A percentile compares a stretch with the other conserved stretches of the same genome.
These are phyloP conservation scores for Eidolon helvum DNA, from an alignment of 2,113 vertebrate genomes.

Conservation along the genomic window DNA sequence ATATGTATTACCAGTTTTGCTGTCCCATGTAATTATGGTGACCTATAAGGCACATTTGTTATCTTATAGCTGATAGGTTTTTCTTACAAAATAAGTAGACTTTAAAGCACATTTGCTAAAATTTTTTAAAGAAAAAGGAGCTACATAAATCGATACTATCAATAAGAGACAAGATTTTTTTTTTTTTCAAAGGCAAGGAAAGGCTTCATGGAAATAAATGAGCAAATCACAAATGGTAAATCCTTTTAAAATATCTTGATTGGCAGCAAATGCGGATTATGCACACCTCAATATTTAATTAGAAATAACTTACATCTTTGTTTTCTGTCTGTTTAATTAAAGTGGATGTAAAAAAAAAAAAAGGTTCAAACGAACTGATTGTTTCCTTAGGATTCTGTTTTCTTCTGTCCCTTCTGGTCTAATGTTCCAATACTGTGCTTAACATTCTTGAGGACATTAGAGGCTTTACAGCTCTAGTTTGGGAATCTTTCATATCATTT, in stretches of 20 bases:
- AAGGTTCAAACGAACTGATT: not conserved
- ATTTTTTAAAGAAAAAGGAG: not conserved
- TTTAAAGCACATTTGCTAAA: slow-evolving; percentile 5
- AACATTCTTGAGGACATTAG: not conserved
- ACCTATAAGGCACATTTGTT: not conserved
- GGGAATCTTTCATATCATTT: not conserved
- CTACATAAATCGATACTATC: not conserved
- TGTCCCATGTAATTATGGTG: not conserved
- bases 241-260: slow-evolving; percentile 27
- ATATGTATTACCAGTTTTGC: not conserved
- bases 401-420: not conserved
- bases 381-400: not conserved
- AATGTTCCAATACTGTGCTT: not conserved
- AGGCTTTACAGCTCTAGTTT: not conserved
- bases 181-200: not conserved
- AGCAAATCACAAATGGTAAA: not conserved
- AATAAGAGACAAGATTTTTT: not conserved
- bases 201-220: slow-evolving; percentile 19
- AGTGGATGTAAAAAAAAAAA: not conserved
- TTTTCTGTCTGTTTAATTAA: slow-evolving; percentile 30
- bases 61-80: not conserved
- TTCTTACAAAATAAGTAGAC: not conserved
- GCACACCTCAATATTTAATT: not conserved
- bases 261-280: slow-evolving; percentile 19
- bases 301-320: not conserved